phyloP scores from a whole-genome alignment of 2,888 invertebrate species.

The Xylota segnis region DNA sequence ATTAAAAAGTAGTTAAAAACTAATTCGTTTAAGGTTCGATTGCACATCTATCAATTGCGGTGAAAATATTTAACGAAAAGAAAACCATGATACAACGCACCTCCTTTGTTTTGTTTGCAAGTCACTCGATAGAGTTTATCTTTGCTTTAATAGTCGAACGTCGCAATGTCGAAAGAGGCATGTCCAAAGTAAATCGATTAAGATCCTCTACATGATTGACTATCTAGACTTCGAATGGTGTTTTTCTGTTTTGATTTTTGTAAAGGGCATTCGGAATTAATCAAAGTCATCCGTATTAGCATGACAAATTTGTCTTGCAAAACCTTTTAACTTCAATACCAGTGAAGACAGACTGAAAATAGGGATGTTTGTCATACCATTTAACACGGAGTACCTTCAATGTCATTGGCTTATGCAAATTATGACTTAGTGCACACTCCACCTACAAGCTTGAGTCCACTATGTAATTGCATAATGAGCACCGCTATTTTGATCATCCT shows the following conservation, averaged over 20 bases:
- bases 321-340: background rate
- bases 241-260: too few relatives aligned
- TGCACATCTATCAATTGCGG: background rate
- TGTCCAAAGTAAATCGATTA: background rate
- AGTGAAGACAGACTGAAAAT: background rate
- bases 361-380: slow-evolving; percentile 23
- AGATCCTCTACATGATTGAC: background rate
- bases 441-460: slow-evolving; percentile 17
- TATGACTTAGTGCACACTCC: slow-evolving; percentile 23
- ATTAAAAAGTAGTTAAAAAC: slow-evolving; percentile 8
- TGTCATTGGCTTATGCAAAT: slow-evolving; percentile 68
- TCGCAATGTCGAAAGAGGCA: background rate
- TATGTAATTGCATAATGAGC: slow-evolving; percentile 65
- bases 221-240: background rate
- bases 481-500: slow-evolving; percentile 32
- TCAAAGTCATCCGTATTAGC: background rate
- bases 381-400: slow-evolving; percentile 28
- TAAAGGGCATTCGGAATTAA: background rate
- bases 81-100: background rate
- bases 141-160: background rate
- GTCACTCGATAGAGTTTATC: background rate
- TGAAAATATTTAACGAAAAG: background rate
- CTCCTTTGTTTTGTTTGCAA: background rate
- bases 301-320: slow-evolving; percentile 4
- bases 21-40: background rate